These are phyloP conservation scores for Arothron firmamentum DNA, from an alignment of 2,113 vertebrate genomes.

Conservation along the genomic window DNA sequence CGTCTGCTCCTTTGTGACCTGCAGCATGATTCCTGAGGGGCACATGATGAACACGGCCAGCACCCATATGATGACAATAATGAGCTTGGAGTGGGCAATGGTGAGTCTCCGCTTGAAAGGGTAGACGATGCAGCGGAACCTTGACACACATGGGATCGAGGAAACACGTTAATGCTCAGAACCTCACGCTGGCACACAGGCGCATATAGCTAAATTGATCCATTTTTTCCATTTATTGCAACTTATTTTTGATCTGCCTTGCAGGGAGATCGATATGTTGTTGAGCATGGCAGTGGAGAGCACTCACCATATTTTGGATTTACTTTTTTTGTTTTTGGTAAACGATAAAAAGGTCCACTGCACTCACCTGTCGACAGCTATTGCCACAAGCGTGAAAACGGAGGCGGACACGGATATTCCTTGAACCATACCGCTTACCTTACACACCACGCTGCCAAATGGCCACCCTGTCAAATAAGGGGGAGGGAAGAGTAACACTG, in stretches of 20 bases:
- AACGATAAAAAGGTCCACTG: neutral
- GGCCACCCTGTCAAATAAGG: constrained; percentile 81
- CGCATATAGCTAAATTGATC: neutral
- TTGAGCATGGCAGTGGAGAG: no score
- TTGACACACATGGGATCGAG: constrained; percentile 60
- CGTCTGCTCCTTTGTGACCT: constrained; percentile 79
- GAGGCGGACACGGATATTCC: constrained; percentile 88
- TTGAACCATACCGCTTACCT: constrained; percentile 86
- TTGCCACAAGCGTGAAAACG: constrained; percentile 88
- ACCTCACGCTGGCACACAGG: neutral
- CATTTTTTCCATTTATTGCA: no score
- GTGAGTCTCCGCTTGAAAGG: constrained; percentile 89
- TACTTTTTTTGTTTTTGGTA: no score
- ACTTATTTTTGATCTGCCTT: no score
- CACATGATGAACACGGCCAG: constrained; percentile 85
- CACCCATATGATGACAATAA: constrained; percentile 82
- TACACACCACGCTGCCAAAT: constrained; percentile 85
- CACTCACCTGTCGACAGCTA: constrained; percentile 84
- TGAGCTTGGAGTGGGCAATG: constrained; percentile 71
- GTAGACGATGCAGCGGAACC: constrained; percentile 86
- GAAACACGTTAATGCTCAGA: neutral
- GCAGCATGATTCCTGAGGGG: constrained; percentile 88
- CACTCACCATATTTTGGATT: no score
- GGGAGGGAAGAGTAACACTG: neutral
- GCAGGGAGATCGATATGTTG: no score